Base-by-base conservation (phyloP, 1,140 invertebrate species). In the Plutomurus gul region DNA sequence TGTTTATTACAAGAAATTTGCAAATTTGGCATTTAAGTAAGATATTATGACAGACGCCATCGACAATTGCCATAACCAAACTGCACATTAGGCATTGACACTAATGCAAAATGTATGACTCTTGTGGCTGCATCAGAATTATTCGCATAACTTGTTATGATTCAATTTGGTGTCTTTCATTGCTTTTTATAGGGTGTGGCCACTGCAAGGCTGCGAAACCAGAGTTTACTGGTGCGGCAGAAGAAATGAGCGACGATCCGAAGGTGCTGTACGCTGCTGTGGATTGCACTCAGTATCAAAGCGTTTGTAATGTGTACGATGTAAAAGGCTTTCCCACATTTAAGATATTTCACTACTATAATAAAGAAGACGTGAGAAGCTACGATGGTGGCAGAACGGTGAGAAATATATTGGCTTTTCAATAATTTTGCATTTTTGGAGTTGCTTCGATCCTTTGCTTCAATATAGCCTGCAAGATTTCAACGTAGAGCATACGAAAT, bases 121-220 rank as follows among this genome's bases (percentile, higher is more conserved):
- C n/a, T n/a, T n/a, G n/a, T n/a, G n/a, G n/a, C n/a, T n/a, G n/a
- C n/a, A n/a, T n/a, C n/a, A n/a, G 18, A 49, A 49, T 49, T 10
- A 18, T 49, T 25, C 10, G 3, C 10, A 22, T 8, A 8, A 8
- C 7, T 22, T 20, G 11, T 49, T 22, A 22, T 10, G 7, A 3
- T 43, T 7, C n/a, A 13, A 16, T 16, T 60, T 0, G 16, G n/a
- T 33, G 25, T 25, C 16, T 4, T 40, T 5, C 5, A 16, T 78
- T 81, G 73, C 79, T 82, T 70, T 78, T 86, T 86, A 71, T 84
- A 95, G 94, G 94, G 95, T 96, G 95, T 87, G 94, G 94, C 7
- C 94, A 96, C 86, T 96, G 95, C 85, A 96, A 96, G 85, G 91
- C 91, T 83, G 91, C 94, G 7, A 96, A 96, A 86, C 94, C 95